Evolutionary conservation across 1,140 invertebrate genomes (phyloP), one percentile per base, ranked within the genome.

Genomic region (Drosophila sp.): DNA sequence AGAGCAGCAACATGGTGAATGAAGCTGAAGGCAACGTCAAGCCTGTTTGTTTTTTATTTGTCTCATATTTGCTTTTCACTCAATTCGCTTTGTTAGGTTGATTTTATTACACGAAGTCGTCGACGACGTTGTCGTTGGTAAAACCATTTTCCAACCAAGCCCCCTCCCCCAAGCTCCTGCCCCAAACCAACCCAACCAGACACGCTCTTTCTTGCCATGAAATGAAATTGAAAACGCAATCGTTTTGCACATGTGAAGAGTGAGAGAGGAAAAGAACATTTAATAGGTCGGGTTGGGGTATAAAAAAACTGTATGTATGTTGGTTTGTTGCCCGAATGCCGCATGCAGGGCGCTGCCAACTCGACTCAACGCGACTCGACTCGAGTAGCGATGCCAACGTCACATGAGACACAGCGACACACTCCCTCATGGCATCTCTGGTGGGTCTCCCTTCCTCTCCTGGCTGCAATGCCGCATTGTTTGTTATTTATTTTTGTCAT

Each of bases 221-320:
- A 87, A 83, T 89, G 84, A 89, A 89, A 89, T 89, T 89, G 84
- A 80, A 83, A 89, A 80, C 84, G 84, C 80, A 89, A 89, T 84
- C 84, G 77, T 58, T 83, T 83, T 83, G 67, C 79, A 83, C 72
- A 87, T 82, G 76, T 79, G 72, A 58, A 47, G 61, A 55, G 33
- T 32, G 27, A 58, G 40, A 27, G 17, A 11, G 35, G 41, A 66
- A 7, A 55, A 23, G 55, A 33, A 66, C 33, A 7, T 10, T 41
- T 30, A 41, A 40, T 41, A 40, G 55, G 17, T 66, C 32, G 25
- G 40, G 32, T 44, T n/a, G 44, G 44, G 7, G 23, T 2, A 4
- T 0, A 25, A 25, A 27, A 58, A 58, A 58, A 38, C 4, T 8
- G 35, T 38, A 30, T 4, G 4, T 30, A 30, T 38, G 35, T 38